Evolutionary conservation across 2,113 vertebrate species (phyloP).

Genomic region (Gopherus evgoodei): DNA sequence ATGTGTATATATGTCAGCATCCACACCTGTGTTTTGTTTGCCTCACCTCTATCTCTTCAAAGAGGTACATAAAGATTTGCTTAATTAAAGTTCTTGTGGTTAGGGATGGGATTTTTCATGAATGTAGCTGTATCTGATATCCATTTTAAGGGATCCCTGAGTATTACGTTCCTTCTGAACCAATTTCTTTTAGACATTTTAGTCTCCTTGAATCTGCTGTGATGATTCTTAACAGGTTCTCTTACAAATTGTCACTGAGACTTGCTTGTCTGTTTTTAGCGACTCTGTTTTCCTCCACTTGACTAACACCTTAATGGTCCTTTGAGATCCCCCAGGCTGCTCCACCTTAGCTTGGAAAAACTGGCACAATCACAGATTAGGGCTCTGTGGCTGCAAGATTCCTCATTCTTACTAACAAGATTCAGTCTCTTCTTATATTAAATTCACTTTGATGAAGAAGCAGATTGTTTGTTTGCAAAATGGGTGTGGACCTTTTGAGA

Average conservation of each 20-base stretch:
- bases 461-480: accelerated
- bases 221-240: not conserved
- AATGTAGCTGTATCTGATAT: not conserved
- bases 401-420: not conserved
- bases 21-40: not conserved
- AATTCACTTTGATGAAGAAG: not conserved
- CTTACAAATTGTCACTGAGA: not conserved
- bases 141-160: not conserved
- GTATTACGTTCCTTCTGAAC: not conserved
- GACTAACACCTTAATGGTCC: accelerated
- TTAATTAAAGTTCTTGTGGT: not conserved
- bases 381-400: not conserved
- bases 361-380: accelerated
- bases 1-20: not conserved
- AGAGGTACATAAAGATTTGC: not conserved
- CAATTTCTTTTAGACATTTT: not conserved
- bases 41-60: not conserved
- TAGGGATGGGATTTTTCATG: not conserved
- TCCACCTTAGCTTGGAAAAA: not conserved
- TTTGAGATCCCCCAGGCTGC: not conserved
- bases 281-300: not conserved
- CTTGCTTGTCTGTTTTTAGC: not conserved
- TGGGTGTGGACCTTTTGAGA: accelerated
- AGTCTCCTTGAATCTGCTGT: not conserved
- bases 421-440: not conserved